These are phyloP conservation scores for Phataginus tricuspis DNA, from an alignment of 2,797 vertebrate genomes.

Conservation along the genomic window DNA sequence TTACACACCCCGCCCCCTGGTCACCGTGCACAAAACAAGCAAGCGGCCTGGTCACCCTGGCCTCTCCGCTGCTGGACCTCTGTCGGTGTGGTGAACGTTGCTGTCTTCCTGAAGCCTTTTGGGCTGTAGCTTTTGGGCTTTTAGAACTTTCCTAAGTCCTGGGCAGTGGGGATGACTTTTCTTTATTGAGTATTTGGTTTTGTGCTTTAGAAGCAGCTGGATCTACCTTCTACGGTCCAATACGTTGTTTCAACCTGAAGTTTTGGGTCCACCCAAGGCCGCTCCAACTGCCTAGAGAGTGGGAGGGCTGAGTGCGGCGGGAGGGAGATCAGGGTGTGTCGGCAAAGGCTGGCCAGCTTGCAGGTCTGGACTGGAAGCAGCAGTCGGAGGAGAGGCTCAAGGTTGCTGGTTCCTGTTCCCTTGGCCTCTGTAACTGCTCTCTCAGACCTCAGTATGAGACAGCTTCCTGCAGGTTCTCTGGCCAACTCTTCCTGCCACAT, in stretches of 20 bases:
- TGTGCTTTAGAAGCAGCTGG: background rate
- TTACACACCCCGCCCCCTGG: background rate
- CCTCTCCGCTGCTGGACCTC: background rate
- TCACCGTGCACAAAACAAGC: background rate
- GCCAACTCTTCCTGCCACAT: background rate
- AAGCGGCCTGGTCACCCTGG: background rate
- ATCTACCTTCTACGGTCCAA: background rate
- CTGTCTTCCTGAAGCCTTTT: background rate
- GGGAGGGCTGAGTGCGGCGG: accelerated
- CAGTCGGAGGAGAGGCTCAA: background rate
- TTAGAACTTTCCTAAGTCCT: background rate
- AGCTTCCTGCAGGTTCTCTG: no score
- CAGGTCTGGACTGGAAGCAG: background rate
- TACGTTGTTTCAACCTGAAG: background rate
- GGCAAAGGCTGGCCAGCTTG: accelerated
- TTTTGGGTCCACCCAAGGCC: background rate
- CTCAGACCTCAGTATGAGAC: background rate
- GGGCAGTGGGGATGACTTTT: background rate
- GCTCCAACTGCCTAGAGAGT: background rate
- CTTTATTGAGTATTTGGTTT: background rate
- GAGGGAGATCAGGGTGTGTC: background rate
- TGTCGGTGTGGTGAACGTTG: background rate
- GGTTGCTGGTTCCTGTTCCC: background rate
- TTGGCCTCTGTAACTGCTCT: background rate
- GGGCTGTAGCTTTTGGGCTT: background rate